These are phyloP conservation scores for Metalampra italica DNA, from an alignment of 2,888 invertebrate species.

Conservation along the genomic window DNA sequence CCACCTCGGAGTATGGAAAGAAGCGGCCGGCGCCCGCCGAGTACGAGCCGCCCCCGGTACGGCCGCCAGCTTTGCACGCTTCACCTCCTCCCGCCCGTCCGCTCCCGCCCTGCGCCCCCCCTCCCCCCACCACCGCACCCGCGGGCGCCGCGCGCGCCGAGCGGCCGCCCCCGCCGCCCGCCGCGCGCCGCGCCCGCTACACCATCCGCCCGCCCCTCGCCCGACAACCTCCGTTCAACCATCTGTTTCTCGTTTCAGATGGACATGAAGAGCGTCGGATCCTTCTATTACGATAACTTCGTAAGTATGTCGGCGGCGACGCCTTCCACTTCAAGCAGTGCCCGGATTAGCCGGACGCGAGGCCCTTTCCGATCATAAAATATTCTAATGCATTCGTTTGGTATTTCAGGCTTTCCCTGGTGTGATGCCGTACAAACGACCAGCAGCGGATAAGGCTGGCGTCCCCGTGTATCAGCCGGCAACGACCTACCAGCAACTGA, in stretches of 20 bases:
- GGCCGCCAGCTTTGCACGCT: constrained; percentile 84
- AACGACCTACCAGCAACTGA: constrained; percentile 95
- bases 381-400: constrained; percentile 5
- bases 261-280: constrained; percentile 97
- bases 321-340: not conserved
- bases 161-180: constrained; percentile 31
- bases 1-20: constrained; percentile 90
- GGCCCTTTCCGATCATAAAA: not conserved
- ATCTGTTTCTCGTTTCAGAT: constrained; percentile 86
- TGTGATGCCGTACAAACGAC: constrained; percentile 97
- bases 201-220: constrained; percentile 20
- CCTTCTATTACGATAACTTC: constrained; percentile 97
- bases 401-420: constrained; percentile 91
- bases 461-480: constrained; percentile 97
- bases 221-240: constrained; percentile 58
- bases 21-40: constrained; percentile 90
- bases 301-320: constrained; percentile 82
- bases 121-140: constrained; percentile 42
- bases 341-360: not conserved
- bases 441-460: constrained; percentile 97
- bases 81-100: constrained; percentile 47
- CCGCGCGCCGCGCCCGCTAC: constrained; percentile 42
- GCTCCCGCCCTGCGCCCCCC: constrained; percentile 53
- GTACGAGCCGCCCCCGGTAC: constrained; percentile 92
- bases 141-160: constrained; percentile 40